Evolutionary conservation across 2,113 vertebrate genomes (phyloP).

Genomic region (Octodon degus): DNA sequence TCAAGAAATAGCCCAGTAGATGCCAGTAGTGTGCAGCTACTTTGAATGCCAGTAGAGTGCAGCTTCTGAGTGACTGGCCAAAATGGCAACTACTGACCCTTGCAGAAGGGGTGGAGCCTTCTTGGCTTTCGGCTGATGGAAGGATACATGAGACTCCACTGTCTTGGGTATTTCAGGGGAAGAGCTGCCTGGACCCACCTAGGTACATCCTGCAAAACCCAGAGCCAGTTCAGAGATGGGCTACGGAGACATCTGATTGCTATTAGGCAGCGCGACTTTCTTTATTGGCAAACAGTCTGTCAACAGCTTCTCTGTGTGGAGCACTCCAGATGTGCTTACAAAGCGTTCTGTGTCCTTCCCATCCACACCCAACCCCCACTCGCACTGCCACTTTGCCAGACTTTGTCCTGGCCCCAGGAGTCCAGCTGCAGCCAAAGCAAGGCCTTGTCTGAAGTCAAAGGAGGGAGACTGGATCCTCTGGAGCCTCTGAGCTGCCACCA

Average conservation of each 20-base stretch:
- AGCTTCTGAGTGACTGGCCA: neutral
- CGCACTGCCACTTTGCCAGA: slow-evolving; percentile 70
- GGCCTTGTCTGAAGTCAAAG: neutral
- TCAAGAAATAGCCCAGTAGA: neutral
- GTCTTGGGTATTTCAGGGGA: neutral
- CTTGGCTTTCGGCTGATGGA: neutral
- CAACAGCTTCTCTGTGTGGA: slow-evolving; percentile 88
- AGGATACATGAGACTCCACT: neutral
- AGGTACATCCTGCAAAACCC: slow-evolving; percentile 78
- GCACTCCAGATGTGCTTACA: slow-evolving; percentile 89
- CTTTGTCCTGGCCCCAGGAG: slow-evolving; percentile 51
- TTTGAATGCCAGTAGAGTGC: neutral
- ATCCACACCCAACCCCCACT: slow-evolving; percentile 70
- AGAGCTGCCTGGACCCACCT: neutral
- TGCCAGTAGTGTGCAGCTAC: neutral
- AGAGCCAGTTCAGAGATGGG: slow-evolving; percentile 81
- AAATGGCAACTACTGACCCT: neutral
- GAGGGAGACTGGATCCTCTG: neutral
- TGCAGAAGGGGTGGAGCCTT: neutral
- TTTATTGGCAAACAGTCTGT: slow-evolving; percentile 90
- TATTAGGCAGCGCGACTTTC: slow-evolving; percentile 87
- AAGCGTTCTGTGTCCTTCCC: slow-evolving; percentile 81
- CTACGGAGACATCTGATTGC: slow-evolving; percentile 87
- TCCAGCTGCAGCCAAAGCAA: neutral
- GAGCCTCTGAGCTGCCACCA: no score